A percentile compares a stretch with the other conserved stretches of the same genome.
Conservation (phyloP, 1,140 invertebrate genomes). For the Tetraneura akinire region DNA sequence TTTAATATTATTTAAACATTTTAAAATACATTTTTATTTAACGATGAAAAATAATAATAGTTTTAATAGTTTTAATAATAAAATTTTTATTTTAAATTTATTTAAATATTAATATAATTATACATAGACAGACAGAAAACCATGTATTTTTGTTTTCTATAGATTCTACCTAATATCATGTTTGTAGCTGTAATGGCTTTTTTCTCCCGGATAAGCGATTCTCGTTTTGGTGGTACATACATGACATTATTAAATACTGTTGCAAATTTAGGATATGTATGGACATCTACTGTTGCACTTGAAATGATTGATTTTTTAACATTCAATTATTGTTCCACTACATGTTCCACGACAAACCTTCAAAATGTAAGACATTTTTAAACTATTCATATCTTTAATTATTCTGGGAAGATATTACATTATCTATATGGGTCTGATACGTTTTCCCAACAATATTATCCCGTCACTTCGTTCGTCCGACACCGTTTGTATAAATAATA, state of each 20-base stretch:
- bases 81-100: neutral
- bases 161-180: conserved; percentile 66
- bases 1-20: neutral
- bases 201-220: conserved; percentile 86
- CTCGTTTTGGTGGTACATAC: conserved; percentile 94
- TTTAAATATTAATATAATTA: neutral
- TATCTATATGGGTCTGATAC: too few relatives aligned
- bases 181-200: conserved; percentile 82
- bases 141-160: neutral
- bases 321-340: conserved; percentile 68
- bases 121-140: neutral
- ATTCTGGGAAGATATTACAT: too few relatives aligned
- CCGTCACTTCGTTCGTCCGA: too few relatives aligned
- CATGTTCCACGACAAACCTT: conserved; percentile 19
- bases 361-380: conserved; percentile 1
- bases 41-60: too few relatives aligned
- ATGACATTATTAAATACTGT: conserved; percentile 99
- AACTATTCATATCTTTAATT: neutral
- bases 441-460: too few relatives aligned
- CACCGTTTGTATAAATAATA: too few relatives aligned
- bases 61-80: neutral
- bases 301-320: conserved; percentile 91
- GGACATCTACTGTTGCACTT: conserved; percentile 89
- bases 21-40: too few relatives aligned
- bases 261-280: conserved; percentile 94